phyloP scores from a whole-genome alignment of 2,113 vertebrate species.

The Andinoacara biseriatus region DNA sequence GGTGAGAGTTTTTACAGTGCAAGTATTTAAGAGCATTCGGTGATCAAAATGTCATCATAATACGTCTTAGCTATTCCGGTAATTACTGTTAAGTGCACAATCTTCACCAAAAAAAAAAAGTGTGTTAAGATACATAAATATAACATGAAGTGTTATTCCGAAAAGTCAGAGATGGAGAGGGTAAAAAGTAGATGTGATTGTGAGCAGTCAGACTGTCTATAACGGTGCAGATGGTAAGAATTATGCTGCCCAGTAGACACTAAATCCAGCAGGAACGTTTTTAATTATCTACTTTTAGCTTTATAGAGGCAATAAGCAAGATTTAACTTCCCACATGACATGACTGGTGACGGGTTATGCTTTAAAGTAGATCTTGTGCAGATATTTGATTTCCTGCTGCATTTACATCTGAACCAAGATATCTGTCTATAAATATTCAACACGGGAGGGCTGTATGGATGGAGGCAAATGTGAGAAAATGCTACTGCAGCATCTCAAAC shows the following conservation, averaged over 20 bases:
- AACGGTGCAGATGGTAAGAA: constrained; percentile 2
- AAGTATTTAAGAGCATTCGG: background rate
- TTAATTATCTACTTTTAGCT: constrained; percentile 3
- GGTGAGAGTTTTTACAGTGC: background rate
- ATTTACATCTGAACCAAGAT: background rate
- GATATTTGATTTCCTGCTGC: background rate
- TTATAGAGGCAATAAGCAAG: background rate
- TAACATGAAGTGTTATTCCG: background rate
- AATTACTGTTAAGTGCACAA: background rate
- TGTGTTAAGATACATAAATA: background rate
- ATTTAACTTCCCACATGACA: constrained; percentile 5
- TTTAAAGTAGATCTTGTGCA: background rate
- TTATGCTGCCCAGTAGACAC: constrained; percentile 11
- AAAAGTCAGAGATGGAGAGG: background rate
- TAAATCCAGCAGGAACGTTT: constrained; percentile 7
- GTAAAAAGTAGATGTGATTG: background rate
- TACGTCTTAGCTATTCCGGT: background rate
- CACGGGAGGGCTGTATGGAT: background rate
- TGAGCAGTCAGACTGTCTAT: background rate
- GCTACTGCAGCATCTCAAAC: background rate
- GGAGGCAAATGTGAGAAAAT: background rate
- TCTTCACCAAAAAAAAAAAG: background rate
- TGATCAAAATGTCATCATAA: background rate
- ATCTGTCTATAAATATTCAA: background rate
- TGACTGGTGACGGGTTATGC: background rate